phyloP scores from a whole-genome alignment of 2,888 invertebrate species.

The Mylabris sibirica region DNA sequence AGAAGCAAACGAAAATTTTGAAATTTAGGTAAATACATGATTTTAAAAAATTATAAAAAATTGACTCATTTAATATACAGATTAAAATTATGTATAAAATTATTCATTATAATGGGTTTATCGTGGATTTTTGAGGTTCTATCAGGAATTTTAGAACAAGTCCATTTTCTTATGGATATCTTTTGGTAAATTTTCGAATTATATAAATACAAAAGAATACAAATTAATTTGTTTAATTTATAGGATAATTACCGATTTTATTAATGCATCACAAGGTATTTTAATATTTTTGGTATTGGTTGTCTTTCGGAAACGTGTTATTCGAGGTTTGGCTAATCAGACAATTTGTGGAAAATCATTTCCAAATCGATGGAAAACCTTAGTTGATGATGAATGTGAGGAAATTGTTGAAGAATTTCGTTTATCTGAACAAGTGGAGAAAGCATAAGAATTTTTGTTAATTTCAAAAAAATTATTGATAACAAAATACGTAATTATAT shows the following conservation, averaged over 20 bases:
- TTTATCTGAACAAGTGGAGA: conserved; percentile 25
- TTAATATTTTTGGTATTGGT: conserved; percentile 69
- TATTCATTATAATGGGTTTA: conserved; percentile 75
- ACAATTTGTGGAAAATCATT: conserved; percentile 47
- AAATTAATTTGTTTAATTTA: conserved; percentile 40
- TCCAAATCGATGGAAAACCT: conserved; percentile 55
- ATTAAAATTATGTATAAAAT: conserved; percentile 69
- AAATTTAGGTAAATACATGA: conserved; percentile 65
- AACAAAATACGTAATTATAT: neutral
- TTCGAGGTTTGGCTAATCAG: conserved; percentile 63
- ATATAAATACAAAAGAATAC: neutral
- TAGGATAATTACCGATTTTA: conserved; percentile 67
- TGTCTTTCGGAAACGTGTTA: conserved; percentile 65
- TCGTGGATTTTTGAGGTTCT: conserved; percentile 76
- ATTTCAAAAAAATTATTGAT: neutral
- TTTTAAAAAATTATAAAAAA: neutral
- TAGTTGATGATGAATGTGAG: conserved; percentile 63
- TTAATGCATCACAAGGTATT: conserved; percentile 70
- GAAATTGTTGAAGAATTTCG: conserved; percentile 33
- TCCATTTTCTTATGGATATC: conserved; percentile 36
- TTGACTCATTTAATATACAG: conserved; percentile 58
- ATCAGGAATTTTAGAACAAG: conserved; percentile 54
- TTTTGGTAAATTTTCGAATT: conserved; percentile 52
- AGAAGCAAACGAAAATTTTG: conserved; percentile 64
- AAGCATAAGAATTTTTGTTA: conserved; percentile 11